Evolutionary conservation across 2,113 vertebrate species (phyloP), one percentile per base, ranked within the genome.

Genomic region (Ciconia stormi): DNA sequence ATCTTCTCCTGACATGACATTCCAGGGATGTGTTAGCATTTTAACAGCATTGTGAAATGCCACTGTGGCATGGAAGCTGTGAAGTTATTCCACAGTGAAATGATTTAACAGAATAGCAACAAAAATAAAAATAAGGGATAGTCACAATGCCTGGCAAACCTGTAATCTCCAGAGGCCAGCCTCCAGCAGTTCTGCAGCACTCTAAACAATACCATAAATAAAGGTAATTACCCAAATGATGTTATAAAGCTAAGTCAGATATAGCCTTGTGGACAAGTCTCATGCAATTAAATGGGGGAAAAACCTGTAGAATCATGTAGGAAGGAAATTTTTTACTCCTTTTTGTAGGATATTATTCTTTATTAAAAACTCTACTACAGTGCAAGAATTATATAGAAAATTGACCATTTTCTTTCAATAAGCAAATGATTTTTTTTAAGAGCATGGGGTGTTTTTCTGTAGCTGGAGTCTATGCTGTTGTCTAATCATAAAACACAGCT

Each of bases 141-240:
- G 70, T 42, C 36, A 70, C 9, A 71, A 66, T 58, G 25, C 23
- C 63, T 90, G 46, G 30, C 5, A 89, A 93, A 83, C 22, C 3
- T 72, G 30, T 27, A 59, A 40, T 76, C 61, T 90, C 46, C 29
- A 70, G 76, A 79, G n/a, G 29, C 29, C 29, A 69, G 19, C 12
- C 66, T 87, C 44, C 71, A 85, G n/a, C 66, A 85, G 49, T 58
- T 89, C 40, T 82, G 25, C 12, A 61, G 46, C 10, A 10, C n/a
- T 61, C 25, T 58, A 72, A 89, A 89, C 30, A 85, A 23, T 46
- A 34, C 2, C 53, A 82, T 74, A 97, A 95, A 95, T 89, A 95
- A 95, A 89, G 19, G 22, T 67, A 96, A 72, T 93, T 93, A 92
- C 80, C 25, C 9, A 86, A 84, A 93, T 69, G 10, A 34, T 71